Percentiles rank a stretch among this genome's conserved stretches.
These are phyloP conservation scores for Coregonus clupeaformis DNA, from an alignment of 2,113 vertebrate genomes.

Conservation along the genomic window DNA sequence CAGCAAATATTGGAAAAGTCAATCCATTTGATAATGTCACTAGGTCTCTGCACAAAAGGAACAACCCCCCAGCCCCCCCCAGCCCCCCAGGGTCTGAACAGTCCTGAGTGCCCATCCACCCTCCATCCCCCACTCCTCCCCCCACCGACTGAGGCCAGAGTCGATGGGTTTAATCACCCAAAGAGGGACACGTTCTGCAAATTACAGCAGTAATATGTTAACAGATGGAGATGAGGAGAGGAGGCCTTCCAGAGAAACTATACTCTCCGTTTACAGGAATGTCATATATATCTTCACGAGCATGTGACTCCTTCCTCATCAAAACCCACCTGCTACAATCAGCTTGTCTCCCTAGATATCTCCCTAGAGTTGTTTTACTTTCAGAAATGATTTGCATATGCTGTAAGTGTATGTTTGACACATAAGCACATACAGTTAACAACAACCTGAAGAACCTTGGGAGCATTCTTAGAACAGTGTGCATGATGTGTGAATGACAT, in stretches of 20 bases:
- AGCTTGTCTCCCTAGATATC: too few relatives aligned
- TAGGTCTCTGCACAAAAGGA: slow-evolving; percentile 73
- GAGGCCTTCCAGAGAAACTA: slow-evolving; percentile 3
- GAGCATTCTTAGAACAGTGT: slow-evolving; percentile 27
- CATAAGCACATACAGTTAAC: too few relatives aligned
- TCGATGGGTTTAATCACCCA: slow-evolving; percentile 62
- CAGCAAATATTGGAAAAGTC: slow-evolving; percentile 94
- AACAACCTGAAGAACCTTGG: too few relatives aligned
- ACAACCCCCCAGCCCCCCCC: slow-evolving; percentile 17
- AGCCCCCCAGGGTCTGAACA: slow-evolving; percentile 5
- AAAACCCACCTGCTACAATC: slow-evolving; percentile 17
- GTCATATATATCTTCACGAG: slow-evolving; percentile 39
- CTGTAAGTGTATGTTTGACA: too few relatives aligned
- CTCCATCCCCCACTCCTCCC: neutral
- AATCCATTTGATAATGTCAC: slow-evolving; percentile 91
- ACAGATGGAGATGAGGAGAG: slow-evolving; percentile 23
- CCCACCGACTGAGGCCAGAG: slow-evolving; percentile 11
- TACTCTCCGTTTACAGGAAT: slow-evolving; percentile 24
- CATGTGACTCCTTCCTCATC: slow-evolving; percentile 7
- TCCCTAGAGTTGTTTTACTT: too few relatives aligned
- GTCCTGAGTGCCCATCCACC: too few relatives aligned
- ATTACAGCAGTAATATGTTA: slow-evolving; percentile 38
- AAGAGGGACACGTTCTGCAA: slow-evolving; percentile 34
- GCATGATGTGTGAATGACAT: neutral
- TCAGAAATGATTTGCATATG: too few relatives aligned